Base-by-base conservation (phyloP, 2,888 invertebrate species). In the Peribatodes rhomboidaria region DNA sequence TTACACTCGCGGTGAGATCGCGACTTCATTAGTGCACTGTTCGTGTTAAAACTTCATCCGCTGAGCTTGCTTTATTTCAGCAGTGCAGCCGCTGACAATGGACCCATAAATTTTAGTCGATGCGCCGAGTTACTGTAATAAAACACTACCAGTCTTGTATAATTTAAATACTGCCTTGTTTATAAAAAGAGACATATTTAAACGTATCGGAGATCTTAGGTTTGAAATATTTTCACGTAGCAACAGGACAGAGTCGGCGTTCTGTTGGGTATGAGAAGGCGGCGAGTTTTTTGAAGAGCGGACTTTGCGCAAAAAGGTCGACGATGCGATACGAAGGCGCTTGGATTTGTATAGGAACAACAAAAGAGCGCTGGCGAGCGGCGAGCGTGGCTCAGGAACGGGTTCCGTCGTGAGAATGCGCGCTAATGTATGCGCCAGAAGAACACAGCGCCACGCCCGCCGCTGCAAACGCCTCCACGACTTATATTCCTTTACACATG, bases 301-400 rank as follows among this genome's bases (percentile, higher is more conserved):
- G 83, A 81, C 78, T 81, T 77, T 59, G 73, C 72, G 80, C 82
- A 89, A 81, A 87, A 90, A 88, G 79, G 78, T 81, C 76, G 77
- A 82, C 80, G 79, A 81, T 80, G 79, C 83, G 78, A 84, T 85
- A 81, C 81, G 78, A 84, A 81, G 84, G 84, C 84, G 85, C 82
- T 86, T 83, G 85, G 85, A 86, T 87, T 89, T 83, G 81, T 84
- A 87, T 86, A 87, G 83, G 78, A 87, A 81, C 84, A 87, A 88
- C 79, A 87, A 82, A 82, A 85, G 79, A 73, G 73, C 70, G 75
- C 76, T 67, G 75, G 79, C 76, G 68, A 71, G 78, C 80, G 79
- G 71, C 76, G 75, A 73, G 68, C 71, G 75, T 79, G 52, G 31
- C 78, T 66, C 76, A 71, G 73, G 77, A 88, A 90, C 90, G 82